These are phyloP conservation scores for Rhagologus leucostigma DNA, from an alignment of 2,113 vertebrate genomes.

Conservation along the genomic window DNA sequence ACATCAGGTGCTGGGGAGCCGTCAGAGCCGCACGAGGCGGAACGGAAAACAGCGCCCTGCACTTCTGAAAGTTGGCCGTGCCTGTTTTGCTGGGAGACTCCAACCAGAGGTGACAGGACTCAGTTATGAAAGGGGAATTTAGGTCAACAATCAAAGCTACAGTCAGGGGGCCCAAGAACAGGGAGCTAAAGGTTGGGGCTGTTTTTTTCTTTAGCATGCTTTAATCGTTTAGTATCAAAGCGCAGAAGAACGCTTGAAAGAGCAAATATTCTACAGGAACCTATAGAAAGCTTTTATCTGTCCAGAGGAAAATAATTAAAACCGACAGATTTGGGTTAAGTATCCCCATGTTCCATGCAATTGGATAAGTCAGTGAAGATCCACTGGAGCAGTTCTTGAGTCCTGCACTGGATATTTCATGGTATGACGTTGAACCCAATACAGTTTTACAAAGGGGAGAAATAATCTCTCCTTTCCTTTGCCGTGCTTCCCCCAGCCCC, in stretches of 20 bases:
- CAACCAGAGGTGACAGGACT: constrained; percentile 72
- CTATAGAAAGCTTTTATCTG: constrained; percentile 82
- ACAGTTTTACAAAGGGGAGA: background rate
- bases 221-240: constrained; percentile 80
- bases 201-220: constrained; percentile 65
- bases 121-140: constrained; percentile 74
- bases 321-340: constrained; percentile 82
- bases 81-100: constrained; percentile 49
- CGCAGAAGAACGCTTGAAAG: constrained; percentile 75
- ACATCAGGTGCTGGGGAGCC: background rate
- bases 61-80: constrained; percentile 57
- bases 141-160: constrained; percentile 77
- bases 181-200: constrained; percentile 72
- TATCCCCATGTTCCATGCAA: constrained; percentile 68
- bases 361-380: constrained; percentile 62
- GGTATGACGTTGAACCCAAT: constrained; percentile 15
- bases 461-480: background rate
- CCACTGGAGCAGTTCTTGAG: constrained; percentile 64
- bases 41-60: background rate
- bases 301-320: constrained; percentile 78
- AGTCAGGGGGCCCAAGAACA: constrained; percentile 69
- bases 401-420: constrained; percentile 41
- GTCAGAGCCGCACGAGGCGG: background rate
- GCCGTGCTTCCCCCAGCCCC: background rate
- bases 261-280: constrained; percentile 77